Conservation (phyloP, 2,888 invertebrate species). For the Ligdia adustata region DNA sequence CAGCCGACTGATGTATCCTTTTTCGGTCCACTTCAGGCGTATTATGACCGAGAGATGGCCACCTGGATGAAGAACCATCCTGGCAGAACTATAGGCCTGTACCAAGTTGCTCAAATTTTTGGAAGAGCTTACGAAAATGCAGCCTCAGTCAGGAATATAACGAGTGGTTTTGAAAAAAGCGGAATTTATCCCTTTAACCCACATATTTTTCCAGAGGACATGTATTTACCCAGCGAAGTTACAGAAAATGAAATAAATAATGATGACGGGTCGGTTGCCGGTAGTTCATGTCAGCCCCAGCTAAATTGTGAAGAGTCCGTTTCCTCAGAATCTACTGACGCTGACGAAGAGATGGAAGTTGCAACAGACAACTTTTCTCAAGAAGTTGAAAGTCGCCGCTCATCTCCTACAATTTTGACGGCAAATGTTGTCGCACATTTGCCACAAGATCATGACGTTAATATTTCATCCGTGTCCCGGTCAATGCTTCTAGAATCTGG, state of each 20-base stretch:
- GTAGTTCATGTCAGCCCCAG: conserved; percentile 24
- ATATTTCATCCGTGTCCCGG: background rate
- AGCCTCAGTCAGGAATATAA: conserved; percentile 33
- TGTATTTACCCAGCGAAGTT: conserved; percentile 26
- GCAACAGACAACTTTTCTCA: conserved; percentile 2
- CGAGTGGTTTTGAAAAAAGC: conserved; percentile 28
- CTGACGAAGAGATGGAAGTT: conserved; percentile 12
- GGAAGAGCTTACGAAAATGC: conserved; percentile 40
- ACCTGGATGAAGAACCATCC: conserved; percentile 40
- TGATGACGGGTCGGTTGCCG: conserved; percentile 18
- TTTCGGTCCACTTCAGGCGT: conserved; percentile 34
- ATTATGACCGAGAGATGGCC: conserved; percentile 34
- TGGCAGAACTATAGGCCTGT: conserved; percentile 38
- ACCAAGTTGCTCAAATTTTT: conserved; percentile 41
- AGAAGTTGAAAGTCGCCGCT: conserved; percentile 14
- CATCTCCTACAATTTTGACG: conserved; percentile 19
- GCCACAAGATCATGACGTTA: too few relatives aligned
- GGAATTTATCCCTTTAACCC: conserved; percentile 28
- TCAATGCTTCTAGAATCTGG: background rate
- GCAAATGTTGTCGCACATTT: conserved; percentile 14
- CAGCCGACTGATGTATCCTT: conserved; percentile 48
- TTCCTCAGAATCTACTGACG: conserved; percentile 22
- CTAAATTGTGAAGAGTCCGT: conserved; percentile 18
- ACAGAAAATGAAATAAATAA: conserved; percentile 24
- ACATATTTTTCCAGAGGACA: conserved; percentile 24